These are phyloP conservation scores for Palythoa caribaeorum DNA, from an alignment of 92 coral and sea anemone genomes.

Conservation along the genomic window DNA sequence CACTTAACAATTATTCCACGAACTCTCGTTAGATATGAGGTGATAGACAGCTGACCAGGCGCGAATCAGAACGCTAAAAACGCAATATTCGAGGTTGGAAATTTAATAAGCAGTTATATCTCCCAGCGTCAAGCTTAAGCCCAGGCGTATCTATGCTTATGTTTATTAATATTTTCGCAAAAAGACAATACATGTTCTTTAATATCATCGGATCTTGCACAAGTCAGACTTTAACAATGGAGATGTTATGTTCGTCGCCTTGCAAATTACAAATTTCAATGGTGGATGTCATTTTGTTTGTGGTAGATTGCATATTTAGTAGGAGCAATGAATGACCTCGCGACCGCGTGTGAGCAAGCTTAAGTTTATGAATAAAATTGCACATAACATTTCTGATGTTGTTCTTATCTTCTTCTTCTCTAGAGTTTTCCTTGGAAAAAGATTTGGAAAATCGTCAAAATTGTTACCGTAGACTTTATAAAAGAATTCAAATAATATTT, in stretches of 20 bases:
- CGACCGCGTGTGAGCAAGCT: slow-evolving; percentile 19
- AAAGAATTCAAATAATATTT: not conserved
- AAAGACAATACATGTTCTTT: not conserved
- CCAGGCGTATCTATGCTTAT: too few species aligned
- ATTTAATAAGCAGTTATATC: too few species aligned
- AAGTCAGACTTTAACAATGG: not conserved
- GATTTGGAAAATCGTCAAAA: not conserved
- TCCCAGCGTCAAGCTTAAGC: too few species aligned
- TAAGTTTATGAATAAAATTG: not conserved
- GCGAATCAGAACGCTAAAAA: too few species aligned
- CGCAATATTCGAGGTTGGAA: too few species aligned
- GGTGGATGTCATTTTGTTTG: not conserved
- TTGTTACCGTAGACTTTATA: not conserved
- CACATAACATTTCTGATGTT: not conserved
- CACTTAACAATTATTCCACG: too few species aligned
- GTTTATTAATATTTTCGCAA: not conserved
- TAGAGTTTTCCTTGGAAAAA: not conserved
- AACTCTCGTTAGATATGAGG: too few species aligned
- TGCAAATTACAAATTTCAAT: not conserved
- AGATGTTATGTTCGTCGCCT: not conserved
- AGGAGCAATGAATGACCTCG: slow-evolving; percentile 44
- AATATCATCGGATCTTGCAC: not conserved
- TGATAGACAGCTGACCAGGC: too few species aligned
- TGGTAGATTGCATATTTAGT: slow-evolving; percentile 28
- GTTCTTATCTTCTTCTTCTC: too few species aligned